These are phyloP conservation scores for Tetranychus piercei DNA, from an alignment of 2,888 invertebrate species.

Conservation along the genomic window DNA sequence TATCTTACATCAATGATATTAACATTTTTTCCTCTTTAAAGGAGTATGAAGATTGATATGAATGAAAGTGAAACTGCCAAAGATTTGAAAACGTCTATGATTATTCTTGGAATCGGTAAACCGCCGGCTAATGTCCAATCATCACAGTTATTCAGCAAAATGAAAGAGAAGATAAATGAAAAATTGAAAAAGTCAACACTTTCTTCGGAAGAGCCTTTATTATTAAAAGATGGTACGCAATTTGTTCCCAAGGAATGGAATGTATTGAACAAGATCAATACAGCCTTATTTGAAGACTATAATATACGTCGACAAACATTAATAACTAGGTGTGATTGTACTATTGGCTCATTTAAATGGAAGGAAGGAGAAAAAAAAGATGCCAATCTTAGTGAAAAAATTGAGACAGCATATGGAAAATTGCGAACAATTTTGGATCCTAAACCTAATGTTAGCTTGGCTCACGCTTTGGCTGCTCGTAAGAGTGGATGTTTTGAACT, in stretches of 20 bases:
- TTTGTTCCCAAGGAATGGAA: constrained; percentile 67
- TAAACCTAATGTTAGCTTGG: constrained; percentile 48
- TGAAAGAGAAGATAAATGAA: constrained; percentile 41
- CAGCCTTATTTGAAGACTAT: constrained; percentile 62
- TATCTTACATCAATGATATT: neutral
- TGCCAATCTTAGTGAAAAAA: constrained; percentile 34
- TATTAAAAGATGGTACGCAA: constrained; percentile 29
- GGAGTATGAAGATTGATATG: constrained; percentile 29
- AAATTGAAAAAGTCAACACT: constrained; percentile 6
- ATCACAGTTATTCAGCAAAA: constrained; percentile 54
- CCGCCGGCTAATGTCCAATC: constrained; percentile 65
- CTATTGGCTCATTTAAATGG: constrained; percentile 73
- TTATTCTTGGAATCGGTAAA: constrained; percentile 60
- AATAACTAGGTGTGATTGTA: constrained; percentile 77
- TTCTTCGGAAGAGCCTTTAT: constrained; percentile 18
- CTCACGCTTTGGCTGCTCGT: constrained; percentile 65
- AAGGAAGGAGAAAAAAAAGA: constrained; percentile 26
- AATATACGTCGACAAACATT: constrained; percentile 62
- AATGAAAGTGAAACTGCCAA: constrained; percentile 64
- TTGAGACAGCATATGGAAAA: constrained; percentile 43
- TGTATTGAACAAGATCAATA: constrained; percentile 47
- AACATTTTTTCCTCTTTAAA: neutral
- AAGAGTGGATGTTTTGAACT: constrained; percentile 36
- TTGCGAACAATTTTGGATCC: constrained; percentile 37
- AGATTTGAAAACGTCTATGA: constrained; percentile 55